phyloP scores from a whole-genome alignment of 2,888 invertebrate species.

The Nipponacmea schrenckii region DNA sequence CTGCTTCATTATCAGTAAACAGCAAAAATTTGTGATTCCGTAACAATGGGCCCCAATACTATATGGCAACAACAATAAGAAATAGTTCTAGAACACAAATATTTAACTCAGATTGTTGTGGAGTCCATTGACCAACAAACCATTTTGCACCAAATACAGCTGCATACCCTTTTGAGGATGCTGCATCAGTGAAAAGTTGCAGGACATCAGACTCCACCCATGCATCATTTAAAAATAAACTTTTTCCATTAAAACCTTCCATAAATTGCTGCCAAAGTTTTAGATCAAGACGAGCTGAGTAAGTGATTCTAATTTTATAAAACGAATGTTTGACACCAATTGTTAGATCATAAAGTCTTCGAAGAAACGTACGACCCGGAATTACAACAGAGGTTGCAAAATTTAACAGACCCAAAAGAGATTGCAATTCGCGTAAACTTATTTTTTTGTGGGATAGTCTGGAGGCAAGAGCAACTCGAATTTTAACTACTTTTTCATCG shows the following conservation, averaged over 20 bases:
- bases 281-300: neutral
- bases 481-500: neutral
- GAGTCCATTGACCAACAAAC: neutral
- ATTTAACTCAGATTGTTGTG: neutral
- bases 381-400: neutral
- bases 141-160: neutral
- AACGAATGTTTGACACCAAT: neutral
- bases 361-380: neutral
- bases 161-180: neutral
- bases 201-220: neutral
- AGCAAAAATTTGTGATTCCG: conserved; percentile 26
- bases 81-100: conserved; percentile 11
- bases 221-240: neutral
- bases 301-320: neutral
- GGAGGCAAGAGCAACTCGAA: neutral
- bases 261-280: neutral
- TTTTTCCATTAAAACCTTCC: neutral
- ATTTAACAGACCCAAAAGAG: neutral
- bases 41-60: conserved; percentile 24
- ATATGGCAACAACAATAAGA: conserved; percentile 22
- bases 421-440: neutral
- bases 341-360: neutral
- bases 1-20: conserved; percentile 25
- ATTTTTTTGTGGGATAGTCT: neutral
- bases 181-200: conserved; percentile 11